A percentile compares a stretch with the other conserved stretches of the same genome.
Evolutionary conservation across 2,888 invertebrate species (phyloP).

Genomic region (Neoascia interrupta): DNA sequence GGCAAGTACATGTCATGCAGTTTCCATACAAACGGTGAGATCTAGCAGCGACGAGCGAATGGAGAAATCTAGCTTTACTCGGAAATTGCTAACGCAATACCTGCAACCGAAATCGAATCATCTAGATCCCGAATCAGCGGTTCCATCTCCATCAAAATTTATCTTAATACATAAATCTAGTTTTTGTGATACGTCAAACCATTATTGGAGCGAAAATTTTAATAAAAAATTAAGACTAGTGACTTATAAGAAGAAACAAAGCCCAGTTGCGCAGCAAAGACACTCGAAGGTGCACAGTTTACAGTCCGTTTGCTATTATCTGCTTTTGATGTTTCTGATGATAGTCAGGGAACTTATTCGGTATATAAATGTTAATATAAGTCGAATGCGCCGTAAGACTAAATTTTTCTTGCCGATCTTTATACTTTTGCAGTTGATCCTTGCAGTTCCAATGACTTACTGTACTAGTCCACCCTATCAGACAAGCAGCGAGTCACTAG

Average conservation of each 20-base stretch:
- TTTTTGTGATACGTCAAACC: constrained; percentile 47
- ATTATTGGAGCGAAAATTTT: constrained; percentile 27
- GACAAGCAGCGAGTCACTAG: constrained; percentile 10
- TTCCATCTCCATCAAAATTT: too few relatives aligned
- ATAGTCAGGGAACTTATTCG: constrained; percentile 28
- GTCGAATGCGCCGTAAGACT: constrained; percentile 43
- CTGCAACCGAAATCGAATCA: too few relatives aligned
- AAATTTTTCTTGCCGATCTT: constrained; percentile 43
- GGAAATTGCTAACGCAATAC: neutral
- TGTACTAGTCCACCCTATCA: constrained; percentile 47
- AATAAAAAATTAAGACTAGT: constrained; percentile 31
- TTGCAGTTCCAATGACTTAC: constrained; percentile 30
- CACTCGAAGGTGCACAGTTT: constrained; percentile 6
- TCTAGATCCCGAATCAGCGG: too few relatives aligned
- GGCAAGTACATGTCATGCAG: constrained; percentile 14
- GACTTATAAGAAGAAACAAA: constrained; percentile 20
- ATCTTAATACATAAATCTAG: too few relatives aligned
- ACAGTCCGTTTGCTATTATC: constrained; percentile 9
- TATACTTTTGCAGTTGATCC: constrained; percentile 46
- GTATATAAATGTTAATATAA: constrained; percentile 16
- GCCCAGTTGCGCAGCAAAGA: neutral
- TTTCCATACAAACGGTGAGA: neutral
- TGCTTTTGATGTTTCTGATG: constrained; percentile 44
- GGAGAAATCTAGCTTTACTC: neutral
- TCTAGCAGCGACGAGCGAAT: neutral